Conservation (phyloP, 37 sponge, comb jelly and placozoan species). For the Agelas oroides region DNA sequence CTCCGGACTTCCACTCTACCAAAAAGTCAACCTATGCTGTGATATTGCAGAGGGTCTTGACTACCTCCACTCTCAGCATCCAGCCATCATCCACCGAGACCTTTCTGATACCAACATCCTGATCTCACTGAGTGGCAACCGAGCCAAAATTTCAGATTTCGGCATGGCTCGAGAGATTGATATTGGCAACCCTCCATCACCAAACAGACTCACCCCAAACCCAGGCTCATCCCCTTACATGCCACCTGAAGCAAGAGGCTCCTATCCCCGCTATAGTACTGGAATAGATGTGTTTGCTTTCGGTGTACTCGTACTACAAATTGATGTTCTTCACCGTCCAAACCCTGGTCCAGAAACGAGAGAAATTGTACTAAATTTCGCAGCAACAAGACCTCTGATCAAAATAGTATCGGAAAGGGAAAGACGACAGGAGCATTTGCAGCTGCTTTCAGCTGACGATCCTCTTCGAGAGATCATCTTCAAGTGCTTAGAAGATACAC, state of each 20-base stretch:
- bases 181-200: not conserved
- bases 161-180: slow-evolving; percentile 1
- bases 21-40: no score
- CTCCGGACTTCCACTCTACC: no score
- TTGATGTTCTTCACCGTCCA: no score
- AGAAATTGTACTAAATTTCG: no score
- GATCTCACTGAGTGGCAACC: not conserved
- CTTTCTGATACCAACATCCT: not conserved
- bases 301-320: not conserved
- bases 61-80: slow-evolving; percentile 2
- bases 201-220: not conserved
- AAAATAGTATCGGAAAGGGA: no score
- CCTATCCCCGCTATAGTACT: not conserved
- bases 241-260: slow-evolving; percentile 7
- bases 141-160: slow-evolving; percentile 4
- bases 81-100: slow-evolving; percentile 10
- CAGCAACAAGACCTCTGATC: no score
- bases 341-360: no score
- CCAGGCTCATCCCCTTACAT: not conserved
- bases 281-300: not conserved
- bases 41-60: slow-evolving; percentile 4
- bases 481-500: no score
- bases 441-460: no score
- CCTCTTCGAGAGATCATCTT: no score
- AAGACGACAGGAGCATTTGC: no score